Conservation (phyloP, 1,140 invertebrate species). For the Saccostrea cuccullata region DNA sequence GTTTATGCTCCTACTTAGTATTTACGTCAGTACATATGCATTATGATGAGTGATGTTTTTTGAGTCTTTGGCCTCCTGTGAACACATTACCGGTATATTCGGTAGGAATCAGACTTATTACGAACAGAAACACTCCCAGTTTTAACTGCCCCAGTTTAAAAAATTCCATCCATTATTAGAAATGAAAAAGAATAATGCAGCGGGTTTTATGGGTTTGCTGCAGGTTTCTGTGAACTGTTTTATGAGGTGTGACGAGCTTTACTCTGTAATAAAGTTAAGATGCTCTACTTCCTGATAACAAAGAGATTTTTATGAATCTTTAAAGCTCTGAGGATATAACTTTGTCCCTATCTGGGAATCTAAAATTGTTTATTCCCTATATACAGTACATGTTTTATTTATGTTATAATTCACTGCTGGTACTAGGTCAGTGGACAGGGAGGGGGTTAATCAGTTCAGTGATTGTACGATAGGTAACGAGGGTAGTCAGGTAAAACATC, state of each 20-base stretch:
- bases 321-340: neutral
- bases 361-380: neutral
- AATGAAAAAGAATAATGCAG: neutral
- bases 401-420: neutral
- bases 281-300: neutral
- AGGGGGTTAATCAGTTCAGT: neutral
- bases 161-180: constrained; percentile 1
- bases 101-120: no score
- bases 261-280: neutral
- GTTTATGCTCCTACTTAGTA: neutral
- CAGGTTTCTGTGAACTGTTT: neutral
- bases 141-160: neutral
- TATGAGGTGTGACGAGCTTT: neutral
- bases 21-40: neutral
- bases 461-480: neutral
- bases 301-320: neutral
- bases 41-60: neutral
- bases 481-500: neutral
- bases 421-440: neutral
- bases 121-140: neutral
- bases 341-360: neutral
- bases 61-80: neutral
- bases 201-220: neutral
- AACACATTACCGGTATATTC: neutral
- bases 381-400: neutral